Evolutionary conservation across 2,113 vertebrate genomes (phyloP).

Genomic region (Phaethon lepturus): DNA sequence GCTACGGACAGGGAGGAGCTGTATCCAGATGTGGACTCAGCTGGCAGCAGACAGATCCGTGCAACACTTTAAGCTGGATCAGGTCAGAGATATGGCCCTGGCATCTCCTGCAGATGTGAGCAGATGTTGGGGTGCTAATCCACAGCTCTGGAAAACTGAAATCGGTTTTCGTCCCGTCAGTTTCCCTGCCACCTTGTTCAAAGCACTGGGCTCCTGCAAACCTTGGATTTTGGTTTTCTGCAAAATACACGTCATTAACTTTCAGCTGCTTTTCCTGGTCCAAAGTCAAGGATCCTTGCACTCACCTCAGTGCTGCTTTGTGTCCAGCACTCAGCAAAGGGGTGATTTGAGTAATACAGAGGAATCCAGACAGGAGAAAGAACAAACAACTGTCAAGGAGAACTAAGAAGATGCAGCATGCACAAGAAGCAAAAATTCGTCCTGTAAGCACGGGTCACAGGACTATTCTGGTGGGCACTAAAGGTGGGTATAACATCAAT

Average conservation of each 20-base stretch:
- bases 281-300: not conserved
- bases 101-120: not conserved
- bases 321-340: not conserved
- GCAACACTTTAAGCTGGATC: not conserved
- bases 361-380: not conserved
- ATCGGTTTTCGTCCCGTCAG: not conserved
- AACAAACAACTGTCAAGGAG: not conserved
- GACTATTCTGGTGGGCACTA: not conserved
- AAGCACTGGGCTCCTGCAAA: not conserved
- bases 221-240: not conserved
- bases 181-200: not conserved
- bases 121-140: not conserved
- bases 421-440: not conserved
- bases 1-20: not conserved
- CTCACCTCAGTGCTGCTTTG: not conserved
- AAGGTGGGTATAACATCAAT: not conserved
- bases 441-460: accelerated
- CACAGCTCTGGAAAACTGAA: not conserved
- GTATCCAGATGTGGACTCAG: not conserved
- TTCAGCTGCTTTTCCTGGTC: not conserved
- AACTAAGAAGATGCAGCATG: not conserved
- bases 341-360: not conserved
- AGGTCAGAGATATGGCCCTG: not conserved
- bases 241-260: not conserved
- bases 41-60: not conserved